Evolutionary conservation across 2,888 invertebrate genomes (phyloP).

Genomic region (Exocentrus adspersus): DNA sequence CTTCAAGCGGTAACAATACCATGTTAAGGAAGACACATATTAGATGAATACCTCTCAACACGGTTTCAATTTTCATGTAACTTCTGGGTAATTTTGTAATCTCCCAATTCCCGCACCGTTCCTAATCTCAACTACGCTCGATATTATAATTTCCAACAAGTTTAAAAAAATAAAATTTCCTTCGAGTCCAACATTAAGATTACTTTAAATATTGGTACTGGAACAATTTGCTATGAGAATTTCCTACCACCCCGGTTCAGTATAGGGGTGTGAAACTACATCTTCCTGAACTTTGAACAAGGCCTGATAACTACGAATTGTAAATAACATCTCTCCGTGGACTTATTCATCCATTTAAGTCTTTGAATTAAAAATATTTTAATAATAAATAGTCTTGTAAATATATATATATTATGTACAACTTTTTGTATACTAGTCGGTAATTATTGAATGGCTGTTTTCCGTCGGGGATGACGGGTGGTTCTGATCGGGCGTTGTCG

Average conservation of each 20-base stretch:
- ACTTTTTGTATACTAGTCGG: conserved; percentile 45
- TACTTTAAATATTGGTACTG: conserved; percentile 7
- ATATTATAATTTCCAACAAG: background rate
- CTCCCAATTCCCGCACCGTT: background rate
- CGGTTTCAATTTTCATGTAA: too few relatives aligned
- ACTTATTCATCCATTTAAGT: conserved; percentile 46
- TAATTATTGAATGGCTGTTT: conserved; percentile 45
- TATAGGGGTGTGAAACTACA: background rate
- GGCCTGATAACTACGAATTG: conserved; percentile 1
- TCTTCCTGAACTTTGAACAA: conserved; percentile 4
- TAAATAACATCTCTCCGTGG: conserved; percentile 21
- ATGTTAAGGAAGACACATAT: background rate
- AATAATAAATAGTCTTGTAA: conserved; percentile 54
- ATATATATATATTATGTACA: conserved; percentile 39
- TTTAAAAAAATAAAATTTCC: conserved; percentile 16
- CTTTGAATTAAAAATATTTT: conserved; percentile 52
- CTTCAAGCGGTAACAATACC: background rate
- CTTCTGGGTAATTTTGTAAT: background rate
- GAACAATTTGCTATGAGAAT: too few relatives aligned
- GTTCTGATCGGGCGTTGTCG: conserved; percentile 52
- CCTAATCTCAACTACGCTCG: conserved; percentile 5
- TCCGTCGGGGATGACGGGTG: conserved; percentile 36
- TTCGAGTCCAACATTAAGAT: conserved; percentile 14
- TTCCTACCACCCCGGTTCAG: too few relatives aligned
- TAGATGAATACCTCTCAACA: too few relatives aligned